Base-by-base conservation (phyloP, 2,888 invertebrate species). In the Neocrepidodera transversa region DNA sequence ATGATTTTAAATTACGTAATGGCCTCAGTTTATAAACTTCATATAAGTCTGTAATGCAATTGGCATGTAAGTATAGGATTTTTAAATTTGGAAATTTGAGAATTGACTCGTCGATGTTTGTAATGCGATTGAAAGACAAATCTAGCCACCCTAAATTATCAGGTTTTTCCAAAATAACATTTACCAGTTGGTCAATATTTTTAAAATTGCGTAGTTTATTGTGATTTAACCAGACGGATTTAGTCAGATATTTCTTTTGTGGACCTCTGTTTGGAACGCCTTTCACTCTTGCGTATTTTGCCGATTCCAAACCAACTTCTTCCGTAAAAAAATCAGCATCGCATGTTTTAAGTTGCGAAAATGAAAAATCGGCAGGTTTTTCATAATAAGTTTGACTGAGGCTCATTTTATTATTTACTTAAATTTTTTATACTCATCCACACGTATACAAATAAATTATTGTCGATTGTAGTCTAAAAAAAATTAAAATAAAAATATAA, bases 61-160 rank as follows among this genome's bases (percentile, higher is more conserved):
- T 87, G 1, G 85, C 85, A 68, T 87, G 87, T n/a, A 87, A 78
- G 71, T 87, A 86, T 5, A 87, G 72, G 36, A 87, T 86, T 68
- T 82, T 82, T 28, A 87, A 73, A 64, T 83, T 82, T 20, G 79
- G 75, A 68, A 84, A 83, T 30, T 78, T 75, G 1, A 75, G 60
- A 18, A 82, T 71, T 45, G 73, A 68, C 47, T 78, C 77, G 61
- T 81, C 78, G 28, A 83, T 75, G 59, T 75, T 74, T 10, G 72
- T 71, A 28, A 82, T 78, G 13, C 74, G 74, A 68, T 83, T 83
- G 66, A 80, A 84, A 2, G 83, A 82, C 40, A 84, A 76, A 71
- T 85, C 84, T 1, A 85, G 69, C 84, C 84, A 84, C 16, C 78
- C 78, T 18, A 84, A 72, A 32, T 74, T 69, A 1, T 68, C 63